phyloP scores from a whole-genome alignment of 2,113 vertebrate genomes.

The Chionis minor region DNA sequence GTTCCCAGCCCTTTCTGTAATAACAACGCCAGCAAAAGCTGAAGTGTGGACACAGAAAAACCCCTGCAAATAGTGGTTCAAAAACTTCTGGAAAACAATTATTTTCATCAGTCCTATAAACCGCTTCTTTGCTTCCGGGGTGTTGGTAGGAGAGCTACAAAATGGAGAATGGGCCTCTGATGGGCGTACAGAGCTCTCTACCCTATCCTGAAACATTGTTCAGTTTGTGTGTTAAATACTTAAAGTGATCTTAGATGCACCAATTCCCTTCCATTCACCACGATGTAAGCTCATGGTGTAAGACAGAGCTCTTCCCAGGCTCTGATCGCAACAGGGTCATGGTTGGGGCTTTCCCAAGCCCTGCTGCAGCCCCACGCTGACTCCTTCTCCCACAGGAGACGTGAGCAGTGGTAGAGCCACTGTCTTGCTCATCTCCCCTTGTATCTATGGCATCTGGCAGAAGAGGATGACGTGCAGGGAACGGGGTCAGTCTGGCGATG shows the following conservation, averaged over 20 bases:
- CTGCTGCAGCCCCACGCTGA: background rate
- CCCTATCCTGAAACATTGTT: background rate
- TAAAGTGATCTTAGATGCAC: background rate
- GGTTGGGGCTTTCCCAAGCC: background rate
- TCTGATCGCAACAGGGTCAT: fast-evolving
- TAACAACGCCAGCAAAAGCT: background rate
- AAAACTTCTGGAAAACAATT: background rate
- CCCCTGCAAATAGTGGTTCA: background rate
- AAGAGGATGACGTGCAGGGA: background rate
- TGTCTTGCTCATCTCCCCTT: background rate
- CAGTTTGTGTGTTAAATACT: fast-evolving
- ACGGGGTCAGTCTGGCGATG: background rate
- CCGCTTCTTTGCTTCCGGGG: background rate
- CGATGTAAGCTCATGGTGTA: background rate
- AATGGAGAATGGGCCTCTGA: background rate
- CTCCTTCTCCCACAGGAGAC: background rate
- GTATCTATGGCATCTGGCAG: background rate
- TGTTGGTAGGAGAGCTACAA: background rate
- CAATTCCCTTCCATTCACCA: background rate
- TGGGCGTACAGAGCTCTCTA: background rate
- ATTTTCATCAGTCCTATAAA: background rate
- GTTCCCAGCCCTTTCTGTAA: background rate
- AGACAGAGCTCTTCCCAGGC: background rate
- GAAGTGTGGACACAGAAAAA: background rate
- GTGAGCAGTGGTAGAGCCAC: background rate